Percentiles rank a stretch among this genome's conserved stretches.
These are phyloP conservation scores for Scopus umbretta DNA, from an alignment of 2,113 vertebrate species.

Conservation along the genomic window DNA sequence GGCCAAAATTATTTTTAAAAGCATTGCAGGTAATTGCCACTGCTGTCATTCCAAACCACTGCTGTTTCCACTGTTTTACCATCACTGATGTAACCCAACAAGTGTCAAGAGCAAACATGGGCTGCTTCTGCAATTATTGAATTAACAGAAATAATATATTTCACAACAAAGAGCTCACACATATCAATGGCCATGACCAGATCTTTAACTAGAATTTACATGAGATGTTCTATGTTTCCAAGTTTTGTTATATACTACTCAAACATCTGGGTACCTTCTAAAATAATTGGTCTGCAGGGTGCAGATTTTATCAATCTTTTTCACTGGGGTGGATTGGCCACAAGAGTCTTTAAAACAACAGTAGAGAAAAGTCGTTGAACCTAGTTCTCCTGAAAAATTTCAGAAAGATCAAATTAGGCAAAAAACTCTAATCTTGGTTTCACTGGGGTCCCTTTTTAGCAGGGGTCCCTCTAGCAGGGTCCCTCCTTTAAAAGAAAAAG, in stretches of 20 bases:
- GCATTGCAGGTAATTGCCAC: constrained; percentile 49
- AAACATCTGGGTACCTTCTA: neutral
- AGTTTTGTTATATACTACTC: neutral
- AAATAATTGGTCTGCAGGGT: neutral
- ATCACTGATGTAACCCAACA: neutral
- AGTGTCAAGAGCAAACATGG: neutral
- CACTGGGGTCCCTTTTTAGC: constrained; percentile 10
- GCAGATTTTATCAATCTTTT: neutral
- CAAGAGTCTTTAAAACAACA: neutral
- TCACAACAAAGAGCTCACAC: neutral
- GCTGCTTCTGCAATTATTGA: neutral
- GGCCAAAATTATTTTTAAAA: constrained; percentile 54
- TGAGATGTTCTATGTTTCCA: neutral
- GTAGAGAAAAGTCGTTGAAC: neutral
- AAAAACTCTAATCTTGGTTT: neutral
- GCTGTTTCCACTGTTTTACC: constrained; percentile 34
- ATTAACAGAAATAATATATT: neutral
- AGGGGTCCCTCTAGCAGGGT: neutral
- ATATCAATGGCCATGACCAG: neutral
- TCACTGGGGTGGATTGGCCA: neutral
- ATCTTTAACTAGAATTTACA: neutral
- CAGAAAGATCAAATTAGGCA: constrained; percentile 1
- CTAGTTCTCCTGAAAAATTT: constrained; percentile 2
- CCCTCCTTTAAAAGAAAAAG: constrained; percentile 44
- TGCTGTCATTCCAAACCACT: constrained; percentile 37